A percentile compares a stretch with the other conserved stretches of the same genome.
Evolutionary conservation across 2,113 vertebrate species (phyloP).

Genomic region (Menura novaehollandiae): DNA sequence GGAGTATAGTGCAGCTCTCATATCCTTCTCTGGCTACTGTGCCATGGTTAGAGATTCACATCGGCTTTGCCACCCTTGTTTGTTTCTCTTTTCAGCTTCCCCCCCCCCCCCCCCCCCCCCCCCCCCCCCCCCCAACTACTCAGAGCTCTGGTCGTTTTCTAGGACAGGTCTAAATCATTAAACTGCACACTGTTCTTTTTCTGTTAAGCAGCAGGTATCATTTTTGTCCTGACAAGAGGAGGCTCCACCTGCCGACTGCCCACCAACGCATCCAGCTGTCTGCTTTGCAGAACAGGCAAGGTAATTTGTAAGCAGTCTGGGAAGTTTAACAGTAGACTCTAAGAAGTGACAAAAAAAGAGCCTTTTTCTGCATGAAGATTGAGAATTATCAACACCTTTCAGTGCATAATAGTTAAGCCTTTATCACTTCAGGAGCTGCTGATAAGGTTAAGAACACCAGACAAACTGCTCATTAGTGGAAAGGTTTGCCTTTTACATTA

Average conservation of each 20-base stretch:
- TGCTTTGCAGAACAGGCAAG: slow-evolving; percentile 70
- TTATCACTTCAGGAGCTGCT: slow-evolving; percentile 82
- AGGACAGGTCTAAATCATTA: slow-evolving; percentile 68
- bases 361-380: slow-evolving; percentile 79
- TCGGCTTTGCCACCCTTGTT: neutral
- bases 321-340: slow-evolving; percentile 75
- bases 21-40: neutral
- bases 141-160: slow-evolving; percentile 38
- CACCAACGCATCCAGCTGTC: slow-evolving; percentile 76
- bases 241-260: slow-evolving; percentile 70
- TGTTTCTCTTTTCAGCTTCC: slow-evolving; percentile 3
- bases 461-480: slow-evolving; percentile 85
- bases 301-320: slow-evolving; percentile 78
- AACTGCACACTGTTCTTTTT: slow-evolving; percentile 67
- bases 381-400: slow-evolving; percentile 86
- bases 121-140: no score
- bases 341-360: slow-evolving; percentile 76
- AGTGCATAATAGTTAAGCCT: slow-evolving; percentile 82
- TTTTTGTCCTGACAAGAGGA: slow-evolving; percentile 75
- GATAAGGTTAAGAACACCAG: slow-evolving; percentile 86
- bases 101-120: no score
- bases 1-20: neutral
- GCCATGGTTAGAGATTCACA: neutral
- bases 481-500: slow-evolving; percentile 83
- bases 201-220: slow-evolving; percentile 72